These are phyloP conservation scores for Drosophila nasuta DNA, from an alignment of 1,140 invertebrate species.

Conservation along the genomic window DNA sequence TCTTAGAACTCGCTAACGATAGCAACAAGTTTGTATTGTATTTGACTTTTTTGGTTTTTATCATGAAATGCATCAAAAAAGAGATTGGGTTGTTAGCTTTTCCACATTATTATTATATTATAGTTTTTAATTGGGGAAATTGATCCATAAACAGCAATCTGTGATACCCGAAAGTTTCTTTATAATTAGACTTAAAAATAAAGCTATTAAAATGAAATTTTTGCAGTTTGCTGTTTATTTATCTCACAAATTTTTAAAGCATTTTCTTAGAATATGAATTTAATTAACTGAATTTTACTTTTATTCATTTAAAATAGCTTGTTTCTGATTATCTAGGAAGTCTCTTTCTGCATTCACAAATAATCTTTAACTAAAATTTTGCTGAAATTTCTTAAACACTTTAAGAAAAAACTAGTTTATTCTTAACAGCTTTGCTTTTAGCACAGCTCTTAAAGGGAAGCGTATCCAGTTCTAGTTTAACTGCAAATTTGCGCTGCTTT, in stretches of 20 bases:
- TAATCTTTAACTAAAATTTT: not conserved
- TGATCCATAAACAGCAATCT: not conserved
- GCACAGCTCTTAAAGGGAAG: conserved; percentile 1
- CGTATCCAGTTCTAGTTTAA: not conserved
- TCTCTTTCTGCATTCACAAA: not conserved
- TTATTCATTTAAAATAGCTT: no score
- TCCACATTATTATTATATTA: not conserved
- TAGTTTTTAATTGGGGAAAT: not conserved
- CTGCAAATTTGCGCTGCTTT: not conserved
- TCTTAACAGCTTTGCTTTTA: not conserved
- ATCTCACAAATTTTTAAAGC: no score
- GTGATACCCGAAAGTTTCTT: not conserved
- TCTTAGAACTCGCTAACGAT: conserved; percentile 2
- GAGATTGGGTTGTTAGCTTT: not conserved
- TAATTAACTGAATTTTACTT: no score
- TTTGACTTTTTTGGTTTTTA: not conserved
- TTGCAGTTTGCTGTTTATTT: no score
- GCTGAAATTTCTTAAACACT: not conserved
- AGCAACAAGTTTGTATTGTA: not conserved
- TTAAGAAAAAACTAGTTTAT: not conserved
- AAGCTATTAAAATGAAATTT: no score
- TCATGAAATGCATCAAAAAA: not conserved
- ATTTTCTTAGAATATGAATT: no score
- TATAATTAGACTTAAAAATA: not conserved
- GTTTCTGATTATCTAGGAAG: no score